Base-by-base conservation (phyloP, 1,140 invertebrate genomes). In the Drosophila seguyi region DNA sequence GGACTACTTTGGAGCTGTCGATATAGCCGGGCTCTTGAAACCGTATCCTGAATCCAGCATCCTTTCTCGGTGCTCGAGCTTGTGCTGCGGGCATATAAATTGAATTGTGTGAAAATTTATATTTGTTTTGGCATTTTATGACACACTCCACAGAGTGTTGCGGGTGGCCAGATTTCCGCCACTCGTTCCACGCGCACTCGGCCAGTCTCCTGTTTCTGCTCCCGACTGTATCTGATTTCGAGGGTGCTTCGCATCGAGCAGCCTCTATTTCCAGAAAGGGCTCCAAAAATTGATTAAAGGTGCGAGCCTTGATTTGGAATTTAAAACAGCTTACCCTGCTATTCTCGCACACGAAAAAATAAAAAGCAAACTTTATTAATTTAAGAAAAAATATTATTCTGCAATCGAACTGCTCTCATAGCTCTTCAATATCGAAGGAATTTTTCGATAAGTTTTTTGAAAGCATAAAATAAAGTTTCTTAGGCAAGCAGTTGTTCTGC, bases 61-160 rank as follows among this genome's bases (percentile, higher is more conserved):
- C 75, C 75, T 77, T 71, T 78, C 57, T 42, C 29, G 75, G 59
- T 61, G 29, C 39, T 48, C 41, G 27, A 48, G 44, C 31, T 38
- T 22, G 31, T 52, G 75, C 75, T 79, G 50, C 58, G 63, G 63
- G 62, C 58, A 75, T 59, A 81, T 81, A 85, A 81, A 86, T 86
- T 86, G 83, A 87, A 82, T 75, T 82, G 82, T 79, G 75, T 79
- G 75, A 80, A 79, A 87, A 76, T 76, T 83, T 79, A 78, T 83
- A 79, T 83, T 83, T 86, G 83, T 79, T 86, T 79, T 79, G 79
- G 81, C 59, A 75, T 84, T 84, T 84, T 84, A 84, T 77, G 81
- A 85, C 72, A 73, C 81, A 84, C 81, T 84, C 74, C 75, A 55
- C 52, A 78, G 75, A 39, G 42, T 61, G 38, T 53, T 65, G 73